Conservation (phyloP, 2,113 vertebrate genomes). For the Macaca fascicularis region T2T-MFA8v1.1 NC_088386.1:42926501-42927000, state of each 20-base stretch:
- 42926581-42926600: slow-evolving; percentile 56
- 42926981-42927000: neutral
- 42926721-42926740: neutral
- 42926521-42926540: slow-evolving; percentile 64
- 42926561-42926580: slow-evolving; percentile 60
- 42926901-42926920: neutral
- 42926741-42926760: neutral
- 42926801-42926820: neutral
- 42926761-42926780: neutral
- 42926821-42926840: neutral
- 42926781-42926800: neutral
- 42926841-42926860: neutral
- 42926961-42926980: neutral
- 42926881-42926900: slow-evolving; percentile 2
- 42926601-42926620: slow-evolving; percentile 49
- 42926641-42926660: neutral
- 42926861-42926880: neutral
- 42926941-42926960: slow-evolving; percentile 16
- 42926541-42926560: slow-evolving; percentile 58
- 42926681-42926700: neutral
- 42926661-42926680: neutral
- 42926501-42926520: slow-evolving; percentile 53
- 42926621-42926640: neutral
- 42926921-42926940: neutral
- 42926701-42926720: neutral